Conservation (phyloP, 2,888 invertebrate species). For the Erynnis tages region DNA sequence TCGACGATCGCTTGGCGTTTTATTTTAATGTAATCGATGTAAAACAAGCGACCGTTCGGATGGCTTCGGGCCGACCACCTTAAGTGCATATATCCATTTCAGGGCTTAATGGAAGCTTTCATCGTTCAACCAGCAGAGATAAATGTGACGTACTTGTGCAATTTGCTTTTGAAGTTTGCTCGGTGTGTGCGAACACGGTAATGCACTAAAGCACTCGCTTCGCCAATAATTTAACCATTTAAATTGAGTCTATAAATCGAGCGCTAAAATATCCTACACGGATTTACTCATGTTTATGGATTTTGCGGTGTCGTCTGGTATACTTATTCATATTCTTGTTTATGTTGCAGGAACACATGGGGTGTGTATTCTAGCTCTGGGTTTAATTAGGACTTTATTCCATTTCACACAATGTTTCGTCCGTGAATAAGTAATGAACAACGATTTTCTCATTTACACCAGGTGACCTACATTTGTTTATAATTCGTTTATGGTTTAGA, state of each 20-base stretch:
- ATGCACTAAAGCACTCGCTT: constrained; percentile 57
- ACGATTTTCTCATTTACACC: too few relatives aligned
- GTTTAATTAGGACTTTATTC: too few relatives aligned
- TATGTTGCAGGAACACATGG: too few relatives aligned
- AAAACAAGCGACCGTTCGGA: constrained; percentile 47
- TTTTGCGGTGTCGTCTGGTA: background rate
- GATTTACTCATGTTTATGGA: constrained; percentile 2
- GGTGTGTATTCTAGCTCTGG: too few relatives aligned
- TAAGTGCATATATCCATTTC: constrained; percentile 73
- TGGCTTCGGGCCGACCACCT: constrained; percentile 48
- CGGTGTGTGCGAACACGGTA: constrained; percentile 53
- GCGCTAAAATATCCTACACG: constrained; percentile 45
- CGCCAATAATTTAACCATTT: constrained; percentile 57
- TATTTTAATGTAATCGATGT: constrained; percentile 39
- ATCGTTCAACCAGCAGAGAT: constrained; percentile 60
- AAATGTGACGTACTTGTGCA: constrained; percentile 65
- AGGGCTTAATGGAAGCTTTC: constrained; percentile 68
- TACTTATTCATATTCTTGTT: too few relatives aligned
- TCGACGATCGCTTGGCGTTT: constrained; percentile 13
- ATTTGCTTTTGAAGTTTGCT: constrained; percentile 69
- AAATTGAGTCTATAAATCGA: constrained; percentile 53
- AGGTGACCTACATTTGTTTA: too few relatives aligned
- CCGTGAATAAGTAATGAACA: too few relatives aligned
- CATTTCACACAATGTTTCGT: too few relatives aligned
- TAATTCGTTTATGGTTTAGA: too few relatives aligned